Conservation (phyloP, 2,888 invertebrate genomes). For the Erebia epiphron region DNA sequence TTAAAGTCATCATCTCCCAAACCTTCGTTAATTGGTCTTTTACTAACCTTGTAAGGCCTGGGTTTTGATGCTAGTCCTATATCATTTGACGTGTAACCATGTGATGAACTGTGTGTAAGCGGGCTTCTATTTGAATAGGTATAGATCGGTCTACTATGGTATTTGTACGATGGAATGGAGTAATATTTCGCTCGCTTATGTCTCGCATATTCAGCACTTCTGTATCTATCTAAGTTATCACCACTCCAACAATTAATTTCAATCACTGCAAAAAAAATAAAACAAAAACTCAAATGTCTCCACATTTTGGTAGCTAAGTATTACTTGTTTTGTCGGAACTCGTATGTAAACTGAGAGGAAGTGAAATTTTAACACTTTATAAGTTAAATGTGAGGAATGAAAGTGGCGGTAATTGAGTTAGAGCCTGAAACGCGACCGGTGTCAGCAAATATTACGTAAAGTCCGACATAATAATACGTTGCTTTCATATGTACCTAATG, state of each 20-base stretch:
- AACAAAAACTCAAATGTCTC: constrained; percentile 36
- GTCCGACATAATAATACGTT: constrained; percentile 43
- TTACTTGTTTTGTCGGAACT: constrained; percentile 29
- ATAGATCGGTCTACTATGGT: constrained; percentile 60
- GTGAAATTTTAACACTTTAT: constrained; percentile 61
- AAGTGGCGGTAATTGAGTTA: constrained; percentile 75
- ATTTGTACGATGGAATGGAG: constrained; percentile 56
- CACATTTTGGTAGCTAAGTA: constrained; percentile 36
- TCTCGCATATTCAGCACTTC: constrained; percentile 48
- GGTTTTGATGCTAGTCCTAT: constrained; percentile 44
- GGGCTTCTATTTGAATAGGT: constrained; percentile 50
- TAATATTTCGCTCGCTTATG: constrained; percentile 68
- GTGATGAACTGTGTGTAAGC: constrained; percentile 68
- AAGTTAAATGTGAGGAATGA: constrained; percentile 61
- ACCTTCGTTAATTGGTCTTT: constrained; percentile 56
- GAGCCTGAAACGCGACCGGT: constrained; percentile 47
- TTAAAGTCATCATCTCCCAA: constrained; percentile 67
- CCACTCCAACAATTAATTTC: constrained; percentile 49
- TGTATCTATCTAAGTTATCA: constrained; percentile 45
- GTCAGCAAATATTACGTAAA: constrained; percentile 33
- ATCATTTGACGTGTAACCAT: constrained; percentile 51
- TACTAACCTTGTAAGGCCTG: constrained; percentile 65
- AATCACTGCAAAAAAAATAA: constrained; percentile 52
- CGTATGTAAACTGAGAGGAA: constrained; percentile 65
- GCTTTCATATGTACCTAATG: not conserved